Evolutionary conservation across 2,888 invertebrate genomes (phyloP).

Genomic region (Biston stratarius): DNA sequence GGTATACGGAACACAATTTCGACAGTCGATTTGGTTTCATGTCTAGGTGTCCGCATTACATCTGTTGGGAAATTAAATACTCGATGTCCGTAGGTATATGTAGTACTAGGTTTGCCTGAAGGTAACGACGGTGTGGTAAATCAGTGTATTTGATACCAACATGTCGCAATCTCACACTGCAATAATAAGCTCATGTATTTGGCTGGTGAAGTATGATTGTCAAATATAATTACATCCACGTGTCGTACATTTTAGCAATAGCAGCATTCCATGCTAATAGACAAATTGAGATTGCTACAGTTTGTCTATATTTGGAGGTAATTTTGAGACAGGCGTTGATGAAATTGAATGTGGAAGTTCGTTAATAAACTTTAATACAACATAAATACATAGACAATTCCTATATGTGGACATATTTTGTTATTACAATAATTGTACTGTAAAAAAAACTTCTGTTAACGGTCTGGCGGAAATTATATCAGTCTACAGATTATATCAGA

Average conservation of each 20-base stretch:
- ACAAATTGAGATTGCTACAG: slow-evolving; percentile 38
- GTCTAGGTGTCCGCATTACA: slow-evolving; percentile 70
- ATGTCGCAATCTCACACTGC: slow-evolving; percentile 64
- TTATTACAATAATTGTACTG: too few relatives aligned
- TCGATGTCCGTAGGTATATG: slow-evolving; percentile 50
- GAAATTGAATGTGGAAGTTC: slow-evolving; percentile 16
- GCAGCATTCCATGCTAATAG: slow-evolving; percentile 38
- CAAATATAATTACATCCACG: slow-evolving; percentile 36
- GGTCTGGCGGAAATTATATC: too few relatives aligned
- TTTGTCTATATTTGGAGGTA: slow-evolving; percentile 29
- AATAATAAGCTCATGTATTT: slow-evolving; percentile 58
- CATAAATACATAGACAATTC: too few relatives aligned
- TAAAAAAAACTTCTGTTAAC: too few relatives aligned
- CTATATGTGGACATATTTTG: too few relatives aligned
- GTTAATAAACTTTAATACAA: not conserved
- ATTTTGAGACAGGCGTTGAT: slow-evolving; percentile 25
- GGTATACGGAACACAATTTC: slow-evolving; percentile 20
- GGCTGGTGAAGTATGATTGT: slow-evolving; percentile 51
- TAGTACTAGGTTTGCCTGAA: slow-evolving; percentile 41
- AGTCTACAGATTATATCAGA: too few relatives aligned
- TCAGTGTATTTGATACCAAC: slow-evolving; percentile 68
- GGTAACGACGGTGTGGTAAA: slow-evolving; percentile 71
- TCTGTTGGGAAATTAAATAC: slow-evolving; percentile 74
- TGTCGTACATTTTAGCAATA: slow-evolving; percentile 39
- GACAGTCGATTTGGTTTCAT: slow-evolving; percentile 54